phyloP scores from a whole-genome alignment of 1,140 invertebrate species.

The Heterodera schachtii region DNA sequence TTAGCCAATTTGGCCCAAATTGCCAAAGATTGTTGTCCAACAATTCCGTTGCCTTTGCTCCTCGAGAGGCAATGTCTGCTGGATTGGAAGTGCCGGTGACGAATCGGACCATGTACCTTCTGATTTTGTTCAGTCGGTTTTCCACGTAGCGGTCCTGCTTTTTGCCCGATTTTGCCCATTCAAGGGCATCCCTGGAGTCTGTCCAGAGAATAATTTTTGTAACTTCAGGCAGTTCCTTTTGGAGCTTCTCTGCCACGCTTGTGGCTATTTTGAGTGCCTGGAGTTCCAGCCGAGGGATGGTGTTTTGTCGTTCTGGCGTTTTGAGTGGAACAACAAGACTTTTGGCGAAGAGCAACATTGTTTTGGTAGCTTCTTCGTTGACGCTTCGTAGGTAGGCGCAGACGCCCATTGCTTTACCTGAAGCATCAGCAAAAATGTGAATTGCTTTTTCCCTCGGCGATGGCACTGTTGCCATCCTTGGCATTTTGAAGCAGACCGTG shows the following conservation, averaged over 20 bases:
- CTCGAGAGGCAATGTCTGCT: conserved; percentile 7
- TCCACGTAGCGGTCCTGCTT: background rate
- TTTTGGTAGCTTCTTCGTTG: background rate
- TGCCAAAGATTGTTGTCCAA: background rate
- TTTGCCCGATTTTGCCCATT: conserved; percentile 10
- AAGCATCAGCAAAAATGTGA: conserved; percentile 13
- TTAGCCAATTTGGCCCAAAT: background rate
- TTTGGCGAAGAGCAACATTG: background rate
- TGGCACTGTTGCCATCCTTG: background rate
- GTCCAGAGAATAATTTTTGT: conserved; percentile 8
- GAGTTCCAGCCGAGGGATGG: background rate
- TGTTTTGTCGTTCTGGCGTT: background rate
- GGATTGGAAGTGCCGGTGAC: background rate
- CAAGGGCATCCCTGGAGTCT: background rate
- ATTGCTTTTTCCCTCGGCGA: background rate
- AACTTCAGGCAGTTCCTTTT: conserved; percentile 1
- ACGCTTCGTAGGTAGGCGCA: background rate
- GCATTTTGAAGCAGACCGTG: background rate
- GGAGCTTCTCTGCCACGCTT: conserved; percentile 1
- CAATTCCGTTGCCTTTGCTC: background rate
- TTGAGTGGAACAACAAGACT: background rate
- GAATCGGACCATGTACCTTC: background rate
- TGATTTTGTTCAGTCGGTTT: background rate
- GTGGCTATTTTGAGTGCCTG: conserved; percentile 11
- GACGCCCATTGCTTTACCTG: conserved; percentile 8